phyloP scores from a whole-genome alignment of 64 coral and sea anemone species.

The Montipora efflorescens region DNA sequence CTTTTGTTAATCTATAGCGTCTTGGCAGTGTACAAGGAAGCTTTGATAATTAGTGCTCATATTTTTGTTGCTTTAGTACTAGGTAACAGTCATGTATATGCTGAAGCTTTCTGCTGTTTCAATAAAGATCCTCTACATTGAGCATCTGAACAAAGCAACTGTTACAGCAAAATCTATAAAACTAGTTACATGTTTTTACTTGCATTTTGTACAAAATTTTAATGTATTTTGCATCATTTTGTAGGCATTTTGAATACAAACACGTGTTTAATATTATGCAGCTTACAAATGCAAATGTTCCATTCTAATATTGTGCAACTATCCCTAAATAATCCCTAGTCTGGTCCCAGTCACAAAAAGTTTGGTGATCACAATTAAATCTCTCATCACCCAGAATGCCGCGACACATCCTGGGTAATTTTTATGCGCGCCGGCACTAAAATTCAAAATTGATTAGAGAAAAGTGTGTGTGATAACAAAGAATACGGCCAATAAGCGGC shows the following conservation, averaged over 20 bases:
- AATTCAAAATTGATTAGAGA: too few species aligned
- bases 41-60: background rate
- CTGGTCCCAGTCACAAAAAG: background rate
- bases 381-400: conserved; percentile 8
- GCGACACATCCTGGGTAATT: too few species aligned
- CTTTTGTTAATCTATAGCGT: too few species aligned
- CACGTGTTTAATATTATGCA: conserved; percentile 21
- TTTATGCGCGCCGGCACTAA: too few species aligned
- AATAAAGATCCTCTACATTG: conserved; percentile 20
- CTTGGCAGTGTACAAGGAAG: too few species aligned
- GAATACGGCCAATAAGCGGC: too few species aligned
- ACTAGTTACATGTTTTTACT: conserved; percentile 30
- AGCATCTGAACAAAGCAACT: conserved; percentile 28
- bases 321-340: conserved; percentile 45
- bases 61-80: conserved; percentile 47
- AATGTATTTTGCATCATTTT: conserved; percentile 44
- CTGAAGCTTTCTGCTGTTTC: conserved; percentile 23
- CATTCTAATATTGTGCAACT: conserved; percentile 48
- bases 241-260: conserved; percentile 46
- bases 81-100: conserved; percentile 42
- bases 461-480: too few species aligned
- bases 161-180: conserved; percentile 36
- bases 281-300: conserved; percentile 39
- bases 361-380: conserved; percentile 27
- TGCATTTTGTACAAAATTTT: conserved; percentile 5